Conservation (phyloP, 1,140 invertebrate genomes). For the Caligus rogercresseyi region DNA sequence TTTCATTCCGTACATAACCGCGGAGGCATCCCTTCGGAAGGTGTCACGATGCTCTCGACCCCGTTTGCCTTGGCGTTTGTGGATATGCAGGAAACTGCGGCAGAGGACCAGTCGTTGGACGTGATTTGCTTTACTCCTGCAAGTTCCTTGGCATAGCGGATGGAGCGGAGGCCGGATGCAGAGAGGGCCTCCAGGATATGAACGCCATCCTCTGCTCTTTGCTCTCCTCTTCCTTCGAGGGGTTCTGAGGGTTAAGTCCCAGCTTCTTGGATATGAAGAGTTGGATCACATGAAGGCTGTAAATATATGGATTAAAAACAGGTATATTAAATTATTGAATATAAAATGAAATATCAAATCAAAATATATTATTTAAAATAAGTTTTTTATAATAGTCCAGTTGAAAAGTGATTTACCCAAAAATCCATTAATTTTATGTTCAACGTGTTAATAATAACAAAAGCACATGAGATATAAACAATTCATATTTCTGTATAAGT, state of each 20-base stretch:
- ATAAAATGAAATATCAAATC: not conserved
- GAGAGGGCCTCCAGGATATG: conserved; percentile 77
- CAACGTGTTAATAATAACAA: no score
- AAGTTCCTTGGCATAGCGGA: conserved; percentile 89
- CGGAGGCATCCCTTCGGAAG: conserved; percentile 21
- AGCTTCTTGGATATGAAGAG: not conserved
- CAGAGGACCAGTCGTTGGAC: conserved; percentile 79
- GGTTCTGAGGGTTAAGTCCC: not conserved
- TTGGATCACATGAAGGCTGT: not conserved
- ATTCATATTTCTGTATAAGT: no score
- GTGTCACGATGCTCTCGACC: not conserved
- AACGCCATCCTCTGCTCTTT: not conserved
- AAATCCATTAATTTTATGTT: no score
- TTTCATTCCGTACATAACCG: conserved; percentile 60
- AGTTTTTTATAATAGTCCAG: not conserved
- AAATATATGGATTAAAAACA: not conserved
- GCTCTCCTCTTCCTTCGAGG: not conserved
- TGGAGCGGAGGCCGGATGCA: conserved; percentile 81
- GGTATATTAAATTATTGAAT: not conserved
- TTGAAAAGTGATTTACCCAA: not conserved
- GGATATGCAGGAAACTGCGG: not conserved
- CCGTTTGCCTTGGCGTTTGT: conserved; percentile 2
- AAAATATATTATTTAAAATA: not conserved
- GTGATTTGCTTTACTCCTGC: conserved; percentile 57
- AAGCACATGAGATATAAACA: no score